Percentiles rank a stretch among this genome's conserved stretches.
Conservation (phyloP, 37 sponge, comb jelly and placozoan genomes). For the Eunapius fragilis region DNA sequence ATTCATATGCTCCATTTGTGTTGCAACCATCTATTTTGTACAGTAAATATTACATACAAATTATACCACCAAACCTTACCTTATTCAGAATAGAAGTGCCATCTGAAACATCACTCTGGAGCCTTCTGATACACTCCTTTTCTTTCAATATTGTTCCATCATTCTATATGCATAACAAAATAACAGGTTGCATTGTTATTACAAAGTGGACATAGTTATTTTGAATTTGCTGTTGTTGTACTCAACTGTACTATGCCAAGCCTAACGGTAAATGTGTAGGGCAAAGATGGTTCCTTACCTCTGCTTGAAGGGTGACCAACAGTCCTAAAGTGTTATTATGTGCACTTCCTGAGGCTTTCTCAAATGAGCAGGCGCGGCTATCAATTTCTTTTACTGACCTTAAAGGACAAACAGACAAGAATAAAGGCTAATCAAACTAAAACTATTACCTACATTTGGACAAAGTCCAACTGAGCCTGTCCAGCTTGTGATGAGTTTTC, state of each 20-base stretch:
- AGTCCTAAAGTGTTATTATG: neutral
- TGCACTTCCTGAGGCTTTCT: neutral
- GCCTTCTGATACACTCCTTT: neutral
- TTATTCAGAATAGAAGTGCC: neutral
- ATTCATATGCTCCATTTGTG: neutral
- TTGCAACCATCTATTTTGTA: neutral
- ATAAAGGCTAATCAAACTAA: neutral
- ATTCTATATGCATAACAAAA: no score
- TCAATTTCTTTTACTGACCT: neutral
- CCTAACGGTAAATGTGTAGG: no score
- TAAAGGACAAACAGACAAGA: neutral
- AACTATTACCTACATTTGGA: conserved; percentile 13
- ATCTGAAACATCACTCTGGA: neutral
- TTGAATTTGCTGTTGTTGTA: no score
- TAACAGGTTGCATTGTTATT: no score
- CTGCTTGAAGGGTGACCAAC: neutral
- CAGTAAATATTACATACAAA: neutral
- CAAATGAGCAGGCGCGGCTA: neutral
- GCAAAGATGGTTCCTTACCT: no score
- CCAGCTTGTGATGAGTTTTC: neutral
- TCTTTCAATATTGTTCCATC: neutral
- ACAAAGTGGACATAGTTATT: no score
- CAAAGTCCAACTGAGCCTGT: conserved; percentile 20
- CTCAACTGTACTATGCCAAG: no score
- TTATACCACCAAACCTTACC: conserved; percentile 3